A percentile compares a stretch with the other conserved stretches of the same genome.
phyloP scores from a whole-genome alignment of 2,113 vertebrate genomes.

The Climacteris rufus region DNA sequence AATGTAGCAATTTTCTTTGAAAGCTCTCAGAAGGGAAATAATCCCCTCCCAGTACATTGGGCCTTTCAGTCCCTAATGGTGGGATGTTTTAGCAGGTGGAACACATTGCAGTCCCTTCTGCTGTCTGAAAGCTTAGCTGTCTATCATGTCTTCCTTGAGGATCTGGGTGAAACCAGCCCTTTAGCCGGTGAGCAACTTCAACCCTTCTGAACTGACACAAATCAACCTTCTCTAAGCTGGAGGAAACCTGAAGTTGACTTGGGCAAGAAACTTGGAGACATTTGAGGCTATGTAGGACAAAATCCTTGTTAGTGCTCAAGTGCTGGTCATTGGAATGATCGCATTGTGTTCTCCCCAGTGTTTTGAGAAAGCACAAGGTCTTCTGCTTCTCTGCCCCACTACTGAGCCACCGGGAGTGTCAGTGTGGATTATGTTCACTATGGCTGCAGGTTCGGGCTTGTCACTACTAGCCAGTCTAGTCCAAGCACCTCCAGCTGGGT shows the following conservation, averaged over 20 bases:
- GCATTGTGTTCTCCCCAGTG: not conserved
- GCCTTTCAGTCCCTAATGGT: not conserved
- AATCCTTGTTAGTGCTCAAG: not conserved
- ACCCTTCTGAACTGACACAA: not conserved
- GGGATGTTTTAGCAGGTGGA: not conserved
- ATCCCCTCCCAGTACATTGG: not conserved
- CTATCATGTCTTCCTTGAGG: not conserved
- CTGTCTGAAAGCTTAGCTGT: not conserved
- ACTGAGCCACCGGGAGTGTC: not conserved
- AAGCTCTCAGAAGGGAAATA: not conserved
- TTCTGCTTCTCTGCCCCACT: not conserved
- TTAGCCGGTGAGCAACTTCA: not conserved
- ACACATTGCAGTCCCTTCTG: not conserved
- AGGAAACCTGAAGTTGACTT: not conserved
- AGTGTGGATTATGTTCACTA: not conserved
- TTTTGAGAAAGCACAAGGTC: not conserved
- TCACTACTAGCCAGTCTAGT: not conserved
- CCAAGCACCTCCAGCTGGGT: not conserved
- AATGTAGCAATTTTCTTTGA: not conserved
- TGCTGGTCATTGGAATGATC: not conserved
- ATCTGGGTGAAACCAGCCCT: not conserved
- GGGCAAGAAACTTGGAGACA: not conserved
- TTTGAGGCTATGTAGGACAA: not conserved
- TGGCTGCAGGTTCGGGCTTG: not conserved
- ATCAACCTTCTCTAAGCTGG: not conserved